A percentile compares a stretch with the other conserved stretches of the same genome.
These are phyloP conservation scores for Lacanobia oleracea DNA, from an alignment of 2,888 invertebrate genomes.

Conservation along the genomic window DNA sequence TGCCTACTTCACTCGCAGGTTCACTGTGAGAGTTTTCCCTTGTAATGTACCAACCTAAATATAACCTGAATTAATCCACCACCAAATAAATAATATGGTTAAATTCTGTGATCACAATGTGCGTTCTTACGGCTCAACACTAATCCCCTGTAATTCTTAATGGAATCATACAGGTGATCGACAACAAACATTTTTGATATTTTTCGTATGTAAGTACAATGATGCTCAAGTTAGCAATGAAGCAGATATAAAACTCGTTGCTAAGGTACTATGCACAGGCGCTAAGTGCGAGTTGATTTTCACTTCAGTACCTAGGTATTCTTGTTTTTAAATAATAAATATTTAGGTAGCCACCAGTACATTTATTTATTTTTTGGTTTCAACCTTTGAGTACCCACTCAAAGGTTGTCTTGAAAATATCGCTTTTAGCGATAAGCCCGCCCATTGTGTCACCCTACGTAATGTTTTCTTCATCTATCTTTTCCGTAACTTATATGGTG, in stretches of 20 bases:
- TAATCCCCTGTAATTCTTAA: constrained; percentile 86
- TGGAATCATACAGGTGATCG: constrained; percentile 87
- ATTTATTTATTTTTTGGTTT: too few species aligned
- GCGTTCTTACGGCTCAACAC: constrained; percentile 61
- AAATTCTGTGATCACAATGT: constrained; percentile 67
- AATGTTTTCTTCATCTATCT: too few species aligned
- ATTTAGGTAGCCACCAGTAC: too few species aligned
- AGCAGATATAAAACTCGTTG: constrained; percentile 31
- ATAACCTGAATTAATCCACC: neutral
- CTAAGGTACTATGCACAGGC: constrained; percentile 14
- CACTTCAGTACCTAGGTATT: too few species aligned
- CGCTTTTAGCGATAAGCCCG: too few species aligned
- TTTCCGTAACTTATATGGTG: too few species aligned
- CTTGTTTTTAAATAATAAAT: too few species aligned
- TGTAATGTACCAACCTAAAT: neutral
- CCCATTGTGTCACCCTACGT: too few species aligned
- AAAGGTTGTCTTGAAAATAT: too few species aligned
- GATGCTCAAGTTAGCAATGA: constrained; percentile 69
- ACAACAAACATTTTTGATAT: constrained; percentile 81
- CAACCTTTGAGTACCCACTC: too few species aligned
- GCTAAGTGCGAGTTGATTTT: neutral
- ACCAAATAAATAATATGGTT: constrained; percentile 53
- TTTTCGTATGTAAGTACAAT: constrained; percentile 45
- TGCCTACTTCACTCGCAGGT: neutral
- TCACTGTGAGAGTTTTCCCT: constrained; percentile 1